phyloP scores from a whole-genome alignment of 2,113 vertebrate genomes.

The Mesembrinibis cayennensis region DNA sequence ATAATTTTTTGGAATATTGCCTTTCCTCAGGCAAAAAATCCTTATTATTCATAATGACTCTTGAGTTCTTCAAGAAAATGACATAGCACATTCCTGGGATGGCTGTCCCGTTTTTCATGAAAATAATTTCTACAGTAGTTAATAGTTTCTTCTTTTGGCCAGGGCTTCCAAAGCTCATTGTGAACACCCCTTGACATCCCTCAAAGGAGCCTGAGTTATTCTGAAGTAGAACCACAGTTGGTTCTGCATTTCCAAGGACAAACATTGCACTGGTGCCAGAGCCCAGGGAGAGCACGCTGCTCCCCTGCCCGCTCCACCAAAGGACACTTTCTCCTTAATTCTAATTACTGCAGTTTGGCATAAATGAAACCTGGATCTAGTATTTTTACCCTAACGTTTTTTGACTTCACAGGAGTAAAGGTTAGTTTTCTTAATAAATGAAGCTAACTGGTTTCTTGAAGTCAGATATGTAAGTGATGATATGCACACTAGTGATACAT shows the following conservation, averaged over 20 bases:
- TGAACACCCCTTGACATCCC: not conserved
- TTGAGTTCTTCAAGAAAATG: not conserved
- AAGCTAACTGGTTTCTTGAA: not conserved
- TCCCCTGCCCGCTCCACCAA: not conserved
- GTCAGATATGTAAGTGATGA: not conserved
- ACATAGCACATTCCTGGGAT: not conserved
- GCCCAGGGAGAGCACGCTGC: not conserved
- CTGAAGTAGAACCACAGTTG: not conserved
- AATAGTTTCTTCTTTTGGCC: not conserved
- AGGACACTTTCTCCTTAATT: not conserved
- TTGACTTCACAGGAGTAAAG: not conserved
- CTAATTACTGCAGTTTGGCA: not conserved
- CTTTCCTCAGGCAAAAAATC: not conserved
- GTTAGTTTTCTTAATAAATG: not conserved
- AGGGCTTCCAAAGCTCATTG: not conserved
- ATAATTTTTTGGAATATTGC: not conserved
- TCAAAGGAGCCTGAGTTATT: not conserved
- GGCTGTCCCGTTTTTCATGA: not conserved
- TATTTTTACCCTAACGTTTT: not conserved
- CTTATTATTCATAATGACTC: not conserved
- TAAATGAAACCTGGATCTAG: not conserved
- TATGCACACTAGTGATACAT: accelerated
- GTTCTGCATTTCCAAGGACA: not conserved
- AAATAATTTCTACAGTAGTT: not conserved
- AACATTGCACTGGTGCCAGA: not conserved